These are phyloP conservation scores for Pseudococcus jackbeardsleyi DNA, from an alignment of 2,888 invertebrate species.

Conservation along the genomic window DNA sequence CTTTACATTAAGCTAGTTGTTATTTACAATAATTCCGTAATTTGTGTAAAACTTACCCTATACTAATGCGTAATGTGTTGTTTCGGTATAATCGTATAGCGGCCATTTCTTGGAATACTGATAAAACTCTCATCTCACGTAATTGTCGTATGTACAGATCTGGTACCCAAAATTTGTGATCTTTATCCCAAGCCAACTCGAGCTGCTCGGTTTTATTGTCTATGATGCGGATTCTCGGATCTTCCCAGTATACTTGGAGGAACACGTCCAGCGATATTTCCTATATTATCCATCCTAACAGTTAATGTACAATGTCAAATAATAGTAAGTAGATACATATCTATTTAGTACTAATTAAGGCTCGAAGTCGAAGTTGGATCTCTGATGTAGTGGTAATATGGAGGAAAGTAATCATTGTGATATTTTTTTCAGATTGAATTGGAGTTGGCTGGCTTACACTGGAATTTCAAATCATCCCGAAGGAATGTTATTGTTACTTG, in stretches of 20 bases:
- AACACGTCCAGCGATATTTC: slow-evolving; percentile 78
- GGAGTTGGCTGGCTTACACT: neutral
- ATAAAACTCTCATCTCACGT: slow-evolving; percentile 76
- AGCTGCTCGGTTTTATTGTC: slow-evolving; percentile 70
- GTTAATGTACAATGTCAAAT: slow-evolving; percentile 61
- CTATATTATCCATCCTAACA: slow-evolving; percentile 69
- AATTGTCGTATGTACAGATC: slow-evolving; percentile 78
- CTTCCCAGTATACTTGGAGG: slow-evolving; percentile 77
- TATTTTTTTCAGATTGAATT: neutral
- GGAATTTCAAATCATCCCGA: no score
- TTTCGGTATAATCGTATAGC: slow-evolving; percentile 76
- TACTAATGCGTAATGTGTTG: slow-evolving; percentile 77
- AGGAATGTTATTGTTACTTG: no score
- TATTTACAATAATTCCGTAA: slow-evolving; percentile 44
- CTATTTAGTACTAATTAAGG: neutral
- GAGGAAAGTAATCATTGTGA: no score
- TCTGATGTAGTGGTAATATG: neutral
- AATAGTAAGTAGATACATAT: neutral
- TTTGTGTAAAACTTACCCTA: slow-evolving; percentile 73
- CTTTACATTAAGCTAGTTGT: neutral
- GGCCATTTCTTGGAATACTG: slow-evolving; percentile 77
- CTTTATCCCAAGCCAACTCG: slow-evolving; percentile 69
- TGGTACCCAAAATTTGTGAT: slow-evolving; percentile 73
- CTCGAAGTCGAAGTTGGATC: neutral
- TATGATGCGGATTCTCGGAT: slow-evolving; percentile 71